Evolutionary conservation across 2,888 invertebrate genomes (phyloP), one percentile per base, ranked within the genome.

Genomic region (Harpalus rubripes): DNA sequence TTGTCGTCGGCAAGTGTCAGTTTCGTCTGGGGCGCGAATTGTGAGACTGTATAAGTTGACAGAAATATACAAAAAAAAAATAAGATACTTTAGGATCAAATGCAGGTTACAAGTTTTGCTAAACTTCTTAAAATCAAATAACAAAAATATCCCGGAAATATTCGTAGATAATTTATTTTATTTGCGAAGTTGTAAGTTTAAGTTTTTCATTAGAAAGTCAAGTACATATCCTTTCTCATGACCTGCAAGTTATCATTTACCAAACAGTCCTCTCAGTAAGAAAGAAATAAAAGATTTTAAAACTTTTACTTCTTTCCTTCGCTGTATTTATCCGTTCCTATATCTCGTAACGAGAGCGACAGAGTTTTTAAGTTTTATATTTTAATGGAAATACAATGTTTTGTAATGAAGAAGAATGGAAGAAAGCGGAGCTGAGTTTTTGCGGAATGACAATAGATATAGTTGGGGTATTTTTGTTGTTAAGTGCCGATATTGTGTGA

Each of bases 311-410:
- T 32, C 32, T 32, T 32, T 32, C 32, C 32, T 1, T 32, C 63
- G 16, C 44, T 80, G 41, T 80, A 80, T 80, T 61, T 80, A 61
- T 80, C 41, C 80, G 80, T 80, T 79, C 56, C 79, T 79, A 58
- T 79, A 79, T 79, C 59, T 79, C 79, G 32, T 39, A 59, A 79
- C 58, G 59, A 79, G 59, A 79, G 59, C 59, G 61, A 61, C 80
- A 41, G 80, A 80, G 80, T 80, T 80, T 78, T 61, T 80, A 80
- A 80, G 80, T 80, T 80, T 80, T 80, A 80, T 80, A 80, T 81
- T 81, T 81, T 81, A 81, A 81, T 81, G 81, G 81, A 81, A 81
- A 81, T 81, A 81, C 81, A 81, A 81, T 81, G 81, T 81, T 81
- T 81, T 81, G 81, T 81, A 81, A 81, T 81, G 81, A 81, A 81